These are phyloP conservation scores for Phylloscopus collybita DNA, from an alignment of 2,797 vertebrate species.

Conservation along the genomic window DNA sequence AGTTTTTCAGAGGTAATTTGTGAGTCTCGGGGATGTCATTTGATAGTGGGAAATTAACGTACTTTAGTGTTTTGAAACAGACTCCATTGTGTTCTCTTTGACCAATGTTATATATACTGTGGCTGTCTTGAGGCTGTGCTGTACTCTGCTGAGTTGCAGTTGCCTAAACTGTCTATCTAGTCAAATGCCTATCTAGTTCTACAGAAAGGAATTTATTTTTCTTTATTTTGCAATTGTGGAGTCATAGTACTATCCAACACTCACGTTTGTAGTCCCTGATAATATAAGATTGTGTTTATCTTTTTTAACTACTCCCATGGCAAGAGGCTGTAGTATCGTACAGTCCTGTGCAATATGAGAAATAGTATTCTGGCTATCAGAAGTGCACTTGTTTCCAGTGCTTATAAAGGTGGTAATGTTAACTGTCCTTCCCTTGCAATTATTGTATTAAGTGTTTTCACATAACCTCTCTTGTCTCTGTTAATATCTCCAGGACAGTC, in stretches of 20 bases:
- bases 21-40: not conserved
- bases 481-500: not conserved
- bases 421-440: not conserved
- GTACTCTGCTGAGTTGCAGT: not conserved
- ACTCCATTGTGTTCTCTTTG: not conserved
- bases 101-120: accelerated
- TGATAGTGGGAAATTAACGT: not conserved
- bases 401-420: not conserved
- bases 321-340: not conserved
- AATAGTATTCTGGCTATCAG: not conserved
- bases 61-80: not conserved
- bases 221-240: not conserved
- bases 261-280: not conserved
- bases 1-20: not conserved
- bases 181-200: not conserved
- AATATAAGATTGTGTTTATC: not conserved
- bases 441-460: not conserved
- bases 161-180: not conserved
- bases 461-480: not conserved
- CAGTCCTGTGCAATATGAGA: not conserved
- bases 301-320: not conserved
- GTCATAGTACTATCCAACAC: not conserved
- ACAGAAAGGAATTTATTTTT: not conserved
- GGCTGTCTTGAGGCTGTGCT: not conserved
- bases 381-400: not conserved